Percentiles rank a stretch among this genome's conserved stretches.
Evolutionary conservation across 1,140 invertebrate species (phyloP).

Genomic region (Ips typographus): DNA sequence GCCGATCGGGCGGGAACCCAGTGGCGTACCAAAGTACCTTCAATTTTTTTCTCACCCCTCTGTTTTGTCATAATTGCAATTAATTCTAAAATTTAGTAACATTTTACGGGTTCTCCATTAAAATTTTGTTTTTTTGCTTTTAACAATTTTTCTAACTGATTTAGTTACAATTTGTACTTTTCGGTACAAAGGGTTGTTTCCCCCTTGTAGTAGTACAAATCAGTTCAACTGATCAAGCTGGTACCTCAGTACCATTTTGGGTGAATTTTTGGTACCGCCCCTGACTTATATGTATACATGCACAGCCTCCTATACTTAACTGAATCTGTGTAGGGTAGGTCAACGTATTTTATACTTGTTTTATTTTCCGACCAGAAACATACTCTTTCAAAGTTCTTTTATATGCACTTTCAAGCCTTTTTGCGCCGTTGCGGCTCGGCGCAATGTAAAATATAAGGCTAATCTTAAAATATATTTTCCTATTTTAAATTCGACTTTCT

Average conservation of each 20-base stretch:
- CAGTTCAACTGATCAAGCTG: no score
- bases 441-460: slow-evolving; percentile 46
- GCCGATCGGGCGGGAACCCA: slow-evolving; percentile 30
- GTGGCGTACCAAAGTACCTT: slow-evolving; percentile 23
- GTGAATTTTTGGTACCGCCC: slow-evolving; percentile 39
- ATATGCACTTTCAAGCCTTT: slow-evolving; percentile 43
- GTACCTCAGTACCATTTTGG: no score
- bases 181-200: no score
- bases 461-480: slow-evolving; percentile 45
- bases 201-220: no score
- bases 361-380: slow-evolving; percentile 49
- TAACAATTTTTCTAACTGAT: no score
- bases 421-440: slow-evolving; percentile 36
- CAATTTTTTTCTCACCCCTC: no score
- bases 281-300: slow-evolving; percentile 50
- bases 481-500: slow-evolving; percentile 1
- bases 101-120: no score
- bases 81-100: no score
- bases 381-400: slow-evolving; percentile 47
- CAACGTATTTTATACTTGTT: slow-evolving; percentile 53
- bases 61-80: no score
- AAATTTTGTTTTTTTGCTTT: no score
- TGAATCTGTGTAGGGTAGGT: slow-evolving; percentile 53
- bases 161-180: no score
- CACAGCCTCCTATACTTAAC: slow-evolving; percentile 52